These are phyloP conservation scores for Myripristis jacobus DNA, from an alignment of 2,797 vertebrate species.

Conservation along the genomic window DNA sequence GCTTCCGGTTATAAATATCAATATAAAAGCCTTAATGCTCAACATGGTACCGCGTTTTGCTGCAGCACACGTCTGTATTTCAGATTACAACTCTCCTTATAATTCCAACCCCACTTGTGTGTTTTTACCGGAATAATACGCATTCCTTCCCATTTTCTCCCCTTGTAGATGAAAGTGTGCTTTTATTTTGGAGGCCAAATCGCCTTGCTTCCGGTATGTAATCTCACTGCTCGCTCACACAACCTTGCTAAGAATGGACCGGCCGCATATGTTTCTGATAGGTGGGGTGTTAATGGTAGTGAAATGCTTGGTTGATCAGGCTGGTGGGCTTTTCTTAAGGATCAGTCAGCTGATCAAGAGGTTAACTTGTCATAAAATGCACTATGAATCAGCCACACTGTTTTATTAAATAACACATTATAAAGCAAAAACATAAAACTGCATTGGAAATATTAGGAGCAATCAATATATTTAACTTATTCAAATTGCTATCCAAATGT, in stretches of 20 bases:
- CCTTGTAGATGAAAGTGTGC: not conserved
- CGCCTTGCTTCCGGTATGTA: slow-evolving; percentile 8
- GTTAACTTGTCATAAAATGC: not conserved
- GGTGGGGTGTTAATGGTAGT: slow-evolving; percentile 52
- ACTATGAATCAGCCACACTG: not conserved
- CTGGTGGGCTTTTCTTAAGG: not conserved
- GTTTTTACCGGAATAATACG: too few species aligned
- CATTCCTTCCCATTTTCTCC: too few species aligned
- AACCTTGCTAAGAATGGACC: slow-evolving; percentile 53
- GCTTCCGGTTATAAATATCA: slow-evolving; percentile 9
- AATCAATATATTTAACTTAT: too few species aligned
- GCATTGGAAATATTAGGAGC: too few species aligned
- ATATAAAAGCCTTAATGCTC: slow-evolving; percentile 31
- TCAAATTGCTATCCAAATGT: too few species aligned
- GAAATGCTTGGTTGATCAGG: slow-evolving; percentile 43
- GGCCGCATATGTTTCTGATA: slow-evolving; percentile 56
- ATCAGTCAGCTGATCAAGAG: not conserved
- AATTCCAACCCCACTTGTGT: too few species aligned
- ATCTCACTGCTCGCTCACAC: slow-evolving; percentile 38
- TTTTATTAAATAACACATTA: too few species aligned
- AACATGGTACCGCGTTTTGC: rapidly evolving
- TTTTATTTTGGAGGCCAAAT: slow-evolving; percentile 61
- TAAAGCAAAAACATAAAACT: too few species aligned
- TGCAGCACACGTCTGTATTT: not conserved
- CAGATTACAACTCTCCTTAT: too few species aligned